These are phyloP conservation scores for Eriosoma lanigerum DNA, from an alignment of 1,140 invertebrate species.

Conservation along the genomic window DNA sequence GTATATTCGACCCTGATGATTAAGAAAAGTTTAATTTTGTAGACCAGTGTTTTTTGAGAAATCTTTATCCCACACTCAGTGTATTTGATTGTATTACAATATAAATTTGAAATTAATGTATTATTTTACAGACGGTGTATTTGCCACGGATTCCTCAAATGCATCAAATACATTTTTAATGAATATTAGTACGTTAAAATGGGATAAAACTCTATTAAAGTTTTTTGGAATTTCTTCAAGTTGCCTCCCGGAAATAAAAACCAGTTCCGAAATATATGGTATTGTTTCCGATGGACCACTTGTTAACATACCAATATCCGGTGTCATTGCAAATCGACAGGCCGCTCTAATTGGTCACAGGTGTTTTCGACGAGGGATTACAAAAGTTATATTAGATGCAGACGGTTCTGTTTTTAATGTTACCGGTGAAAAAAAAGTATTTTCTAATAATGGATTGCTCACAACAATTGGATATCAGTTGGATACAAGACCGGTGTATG, in stretches of 20 bases:
- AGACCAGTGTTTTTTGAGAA: too few relatives aligned
- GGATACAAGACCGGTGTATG: slow-evolving; percentile 67
- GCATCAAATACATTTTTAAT: slow-evolving; percentile 96
- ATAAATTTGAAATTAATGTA: too few relatives aligned
- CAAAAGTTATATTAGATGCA: slow-evolving; percentile 80
- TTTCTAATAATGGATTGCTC: slow-evolving; percentile 72
- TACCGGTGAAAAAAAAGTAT: slow-evolving; percentile 56
- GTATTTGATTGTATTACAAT: too few relatives aligned
- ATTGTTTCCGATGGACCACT: slow-evolving; percentile 67
- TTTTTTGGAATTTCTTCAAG: slow-evolving; percentile 72
- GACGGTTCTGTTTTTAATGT: slow-evolving; percentile 4
- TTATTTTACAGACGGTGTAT: slow-evolving; percentile 2
- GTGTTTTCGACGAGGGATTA: slow-evolving; percentile 71
- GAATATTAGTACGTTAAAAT: slow-evolving; percentile 89
- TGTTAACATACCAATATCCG: slow-evolving; percentile 74
- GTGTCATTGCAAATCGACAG: slow-evolving; percentile 68
- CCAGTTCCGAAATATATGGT: slow-evolving; percentile 77
- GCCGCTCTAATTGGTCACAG: slow-evolving; percentile 76
- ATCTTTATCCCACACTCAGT: too few relatives aligned
- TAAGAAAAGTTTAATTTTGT: too few relatives aligned
- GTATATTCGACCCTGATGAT: too few relatives aligned
- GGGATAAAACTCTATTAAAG: slow-evolving; percentile 71
- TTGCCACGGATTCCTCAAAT: slow-evolving; percentile 96
- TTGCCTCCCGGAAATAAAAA: slow-evolving; percentile 72
- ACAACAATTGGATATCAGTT: slow-evolving; percentile 79